Evolutionary conservation across 1,140 invertebrate species (phyloP), one percentile per base, ranked within the genome.

Genomic region (Sitobion miscanthi): DNA sequence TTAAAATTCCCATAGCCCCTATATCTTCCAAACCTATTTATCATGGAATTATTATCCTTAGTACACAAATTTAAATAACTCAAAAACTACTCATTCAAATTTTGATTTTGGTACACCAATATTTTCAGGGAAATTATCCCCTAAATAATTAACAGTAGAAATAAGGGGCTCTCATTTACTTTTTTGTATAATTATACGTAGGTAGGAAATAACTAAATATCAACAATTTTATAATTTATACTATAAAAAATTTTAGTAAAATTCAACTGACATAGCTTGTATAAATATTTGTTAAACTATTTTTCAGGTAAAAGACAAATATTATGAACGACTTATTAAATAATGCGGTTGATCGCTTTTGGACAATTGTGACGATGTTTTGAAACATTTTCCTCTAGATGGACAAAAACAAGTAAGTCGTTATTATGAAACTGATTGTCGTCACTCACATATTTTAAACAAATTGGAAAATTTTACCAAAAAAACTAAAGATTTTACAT

Each of bases 401-500:
- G 62, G 14, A 23, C 90, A 91, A 82, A 82, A 47, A 82, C 62
- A 91, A 77, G n/a, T 7, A 7, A 91, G 90, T 47, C 62, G 45
- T 47, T 91, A 52, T 91, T 91, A 23, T 49, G 90, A 91, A 11
- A 9, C 69, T n/a, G 90, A 91, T 82, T 49, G 38, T 45, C 57
- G 45, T 82, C 62, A 91, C 7, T 30, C 30, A 83, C 90, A 91
- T 25, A 49, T 91, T 91, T 25, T 91, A 49, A 91, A 91, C 9
- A 77, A 82, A 17, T 82, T 91, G 35, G 35, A 2, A 35, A 21
- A 25, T 0, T 47, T 38, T 35, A 17, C 23, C 23, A 91, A 91
- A 47, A 82, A 91, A 1, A 3, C 3, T 77, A 38, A n/a, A n/a
- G 14, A 82, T 14, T n/a, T 77, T 7, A 21, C 38, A 25, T 14